Conservation (phyloP, 2,888 invertebrate genomes). For the Drosophila mimetica region DNA sequence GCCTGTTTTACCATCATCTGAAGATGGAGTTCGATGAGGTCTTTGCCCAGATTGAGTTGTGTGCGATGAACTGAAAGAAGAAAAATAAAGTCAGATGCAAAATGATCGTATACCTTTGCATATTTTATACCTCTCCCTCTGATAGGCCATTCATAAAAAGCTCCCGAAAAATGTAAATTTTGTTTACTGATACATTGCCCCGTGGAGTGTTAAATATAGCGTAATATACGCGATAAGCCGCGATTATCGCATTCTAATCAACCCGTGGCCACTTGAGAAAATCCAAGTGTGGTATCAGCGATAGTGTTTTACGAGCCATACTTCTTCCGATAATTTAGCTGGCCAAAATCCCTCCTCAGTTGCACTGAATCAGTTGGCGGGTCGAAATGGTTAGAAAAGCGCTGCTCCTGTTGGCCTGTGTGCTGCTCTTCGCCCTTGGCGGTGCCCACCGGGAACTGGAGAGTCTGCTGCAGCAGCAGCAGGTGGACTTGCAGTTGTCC, state of each 20-base stretch:
- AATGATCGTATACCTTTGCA: too few species aligned
- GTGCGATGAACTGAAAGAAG: conserved; percentile 8
- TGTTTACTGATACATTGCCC: conserved; percentile 30
- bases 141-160: conserved; percentile 22
- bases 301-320: conserved; percentile 51
- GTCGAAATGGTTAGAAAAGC: conserved; percentile 41
- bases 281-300: conserved; percentile 59
- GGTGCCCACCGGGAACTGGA: conserved; percentile 53
- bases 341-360: conserved; percentile 40
- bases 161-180: conserved; percentile 7
- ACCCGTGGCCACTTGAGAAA: conserved; percentile 38
- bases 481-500: conserved; percentile 58
- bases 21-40: conserved; percentile 47
- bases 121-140: too few species aligned
- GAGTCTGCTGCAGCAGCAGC: conserved; percentile 49
- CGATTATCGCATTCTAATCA: conserved; percentile 63
- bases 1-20: conserved; percentile 40
- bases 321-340: conserved; percentile 34
- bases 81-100: conserved; percentile 4
- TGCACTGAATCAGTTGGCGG: conserved; percentile 29
- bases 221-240: conserved; percentile 39
- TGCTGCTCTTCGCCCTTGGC: conserved; percentile 25
- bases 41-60: conserved; percentile 27
- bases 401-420: conserved; percentile 40
- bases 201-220: conserved; percentile 26